Conservation (phyloP, 2,113 vertebrate genomes). For the Podiceps cristatus region DNA sequence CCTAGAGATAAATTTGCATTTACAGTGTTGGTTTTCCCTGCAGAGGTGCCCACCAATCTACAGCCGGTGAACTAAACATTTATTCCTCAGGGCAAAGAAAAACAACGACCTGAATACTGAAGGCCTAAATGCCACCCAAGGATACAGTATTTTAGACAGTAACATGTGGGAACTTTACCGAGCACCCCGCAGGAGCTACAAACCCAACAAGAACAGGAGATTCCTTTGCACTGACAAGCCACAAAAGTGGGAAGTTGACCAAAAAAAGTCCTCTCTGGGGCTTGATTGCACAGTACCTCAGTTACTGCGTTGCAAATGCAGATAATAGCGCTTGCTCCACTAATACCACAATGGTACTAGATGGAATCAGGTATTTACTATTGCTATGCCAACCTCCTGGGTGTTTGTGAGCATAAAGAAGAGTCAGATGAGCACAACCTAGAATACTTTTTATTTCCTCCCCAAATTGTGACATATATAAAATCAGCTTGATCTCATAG, state of each 20-base stretch:
- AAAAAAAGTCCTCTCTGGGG: background rate
- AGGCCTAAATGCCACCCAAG: background rate
- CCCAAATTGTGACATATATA: background rate
- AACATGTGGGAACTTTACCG: background rate
- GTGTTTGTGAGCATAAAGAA: background rate
- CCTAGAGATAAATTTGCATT: background rate
- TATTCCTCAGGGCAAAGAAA: background rate
- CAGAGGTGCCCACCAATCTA: background rate
- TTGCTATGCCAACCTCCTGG: background rate
- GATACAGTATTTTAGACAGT: background rate
- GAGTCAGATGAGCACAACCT: background rate
- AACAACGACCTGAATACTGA: background rate
- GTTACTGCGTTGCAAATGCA: background rate
- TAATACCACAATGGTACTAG: background rate
- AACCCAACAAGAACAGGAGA: background rate
- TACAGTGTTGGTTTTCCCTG: background rate
- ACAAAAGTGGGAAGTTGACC: background rate
- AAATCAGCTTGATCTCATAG: background rate
- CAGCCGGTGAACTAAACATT: background rate
- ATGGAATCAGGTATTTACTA: background rate
- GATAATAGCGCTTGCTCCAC: background rate
- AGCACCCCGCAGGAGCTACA: background rate
- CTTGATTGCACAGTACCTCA: background rate
- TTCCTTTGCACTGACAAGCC: background rate
- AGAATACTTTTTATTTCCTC: background rate